Percentiles rank a stretch among this genome's conserved stretches.
Evolutionary conservation across 2,888 invertebrate species (phyloP).

Genomic region (Protophormia terraenovae): DNA sequence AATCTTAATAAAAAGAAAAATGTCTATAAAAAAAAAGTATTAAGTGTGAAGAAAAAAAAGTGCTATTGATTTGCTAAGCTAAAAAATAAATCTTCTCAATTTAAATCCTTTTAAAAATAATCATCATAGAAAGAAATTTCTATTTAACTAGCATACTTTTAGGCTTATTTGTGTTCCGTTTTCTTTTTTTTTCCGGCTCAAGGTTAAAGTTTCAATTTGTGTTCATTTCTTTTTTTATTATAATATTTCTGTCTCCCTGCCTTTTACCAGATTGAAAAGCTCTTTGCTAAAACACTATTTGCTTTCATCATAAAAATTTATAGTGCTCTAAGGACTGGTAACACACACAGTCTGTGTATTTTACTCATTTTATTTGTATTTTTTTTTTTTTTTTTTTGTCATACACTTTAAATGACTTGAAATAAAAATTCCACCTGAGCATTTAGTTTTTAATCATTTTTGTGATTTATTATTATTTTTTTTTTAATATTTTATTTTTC

Average conservation of each 20-base stretch:
- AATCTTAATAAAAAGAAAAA: not conserved
- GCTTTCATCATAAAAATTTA: conserved; percentile 63
- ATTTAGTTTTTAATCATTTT: conserved; percentile 54
- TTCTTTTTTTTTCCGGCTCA: conserved; percentile 58
- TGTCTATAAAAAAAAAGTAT: not conserved
- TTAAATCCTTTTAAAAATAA: not conserved
- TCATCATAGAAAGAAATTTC: too few relatives aligned
- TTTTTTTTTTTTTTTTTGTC: not conserved
- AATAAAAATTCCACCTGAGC: conserved; percentile 21
- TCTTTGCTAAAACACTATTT: conserved; percentile 60
- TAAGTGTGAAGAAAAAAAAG: not conserved
- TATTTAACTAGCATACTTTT: conserved; percentile 62
- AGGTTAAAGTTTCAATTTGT: conserved; percentile 60
- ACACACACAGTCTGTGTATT: conserved; percentile 20
- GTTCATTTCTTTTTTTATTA: not conserved
- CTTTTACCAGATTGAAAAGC: conserved; percentile 57
- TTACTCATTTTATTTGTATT: not conserved
- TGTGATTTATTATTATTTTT: conserved; percentile 34
- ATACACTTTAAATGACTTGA: not conserved
- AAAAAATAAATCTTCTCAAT: not conserved
- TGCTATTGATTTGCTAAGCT: not conserved
- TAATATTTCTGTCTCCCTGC: conserved; percentile 4
- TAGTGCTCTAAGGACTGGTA: conserved; percentile 48
- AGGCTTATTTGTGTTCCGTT: conserved; percentile 54
- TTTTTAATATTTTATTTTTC: conserved; percentile 5